Percentiles rank a stretch among this genome's conserved stretches.
phyloP scores from a whole-genome alignment of 1,140 invertebrate species.

The Atta colombica region DNA sequence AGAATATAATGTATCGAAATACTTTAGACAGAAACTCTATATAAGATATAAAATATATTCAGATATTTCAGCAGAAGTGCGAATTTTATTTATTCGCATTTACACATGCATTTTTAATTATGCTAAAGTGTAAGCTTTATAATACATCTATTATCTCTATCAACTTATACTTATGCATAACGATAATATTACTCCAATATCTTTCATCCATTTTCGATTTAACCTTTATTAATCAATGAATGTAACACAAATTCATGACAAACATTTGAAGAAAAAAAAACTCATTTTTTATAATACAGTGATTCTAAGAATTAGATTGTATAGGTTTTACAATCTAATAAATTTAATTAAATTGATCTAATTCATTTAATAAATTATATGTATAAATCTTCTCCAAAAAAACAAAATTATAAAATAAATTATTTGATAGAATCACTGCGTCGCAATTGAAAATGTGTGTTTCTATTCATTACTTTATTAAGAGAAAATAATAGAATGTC shows the following conservation, averaged over 20 bases:
- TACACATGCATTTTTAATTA: slow-evolving; percentile 70
- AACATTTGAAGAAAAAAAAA: background rate
- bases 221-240: slow-evolving; percentile 35
- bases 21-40: background rate
- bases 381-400: background rate
- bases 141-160: slow-evolving; percentile 57
- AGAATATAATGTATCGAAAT: background rate
- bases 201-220: slow-evolving; percentile 50
- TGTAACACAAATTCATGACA: background rate
- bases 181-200: slow-evolving; percentile 58
- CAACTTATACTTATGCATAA: slow-evolving; percentile 36
- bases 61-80: background rate
- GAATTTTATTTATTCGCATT: slow-evolving; percentile 25
- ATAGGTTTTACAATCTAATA: background rate
- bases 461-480: background rate
- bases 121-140: slow-evolving; percentile 51
- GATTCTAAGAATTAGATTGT: slow-evolving; percentile 19
- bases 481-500: slow-evolving; percentile 24
- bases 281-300: slow-evolving; percentile 8
- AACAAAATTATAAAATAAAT: background rate
- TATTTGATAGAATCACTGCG: slow-evolving; percentile 13
- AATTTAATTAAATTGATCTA: slow-evolving; percentile 10
- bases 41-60: slow-evolving; percentile 3
- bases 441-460: slow-evolving; percentile 13
- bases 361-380: slow-evolving; percentile 23